A percentile compares a stretch with the other conserved stretches of the same genome.
Evolutionary conservation across 2,113 vertebrate species (phyloP).

Genomic region (Baryphthengus martii): DNA sequence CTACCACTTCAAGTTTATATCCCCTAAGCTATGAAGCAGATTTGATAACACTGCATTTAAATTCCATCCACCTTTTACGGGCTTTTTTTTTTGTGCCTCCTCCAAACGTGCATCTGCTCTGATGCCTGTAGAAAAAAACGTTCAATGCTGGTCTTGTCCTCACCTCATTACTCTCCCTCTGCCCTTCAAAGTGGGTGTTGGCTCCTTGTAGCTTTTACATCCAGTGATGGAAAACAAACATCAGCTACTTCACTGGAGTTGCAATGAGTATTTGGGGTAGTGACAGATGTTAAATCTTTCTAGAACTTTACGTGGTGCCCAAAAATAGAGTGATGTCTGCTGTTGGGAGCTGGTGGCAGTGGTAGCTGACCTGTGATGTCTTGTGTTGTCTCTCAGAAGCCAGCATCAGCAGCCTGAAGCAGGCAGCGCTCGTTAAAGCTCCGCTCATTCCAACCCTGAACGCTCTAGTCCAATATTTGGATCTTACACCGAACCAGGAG

Average conservation of each 20-base stretch:
- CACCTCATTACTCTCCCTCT: neutral
- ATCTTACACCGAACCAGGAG: conserved; percentile 92
- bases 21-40: too few relatives aligned
- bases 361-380: neutral
- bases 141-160: neutral
- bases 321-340: too few relatives aligned
- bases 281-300: too few relatives aligned
- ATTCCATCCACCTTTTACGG: fast-evolving
- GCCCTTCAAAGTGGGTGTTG: neutral
- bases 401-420: conserved; percentile 93
- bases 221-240: too few relatives aligned
- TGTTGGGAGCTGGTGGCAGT: neutral
- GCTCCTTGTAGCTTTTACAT: too few relatives aligned
- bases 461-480: conserved; percentile 90
- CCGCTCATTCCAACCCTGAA: conserved; percentile 89
- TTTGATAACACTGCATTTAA: fast-evolving
- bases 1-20: too few relatives aligned
- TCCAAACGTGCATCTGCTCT: too few relatives aligned
- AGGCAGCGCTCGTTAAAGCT: conserved; percentile 91
- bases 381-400: conserved; percentile 78
- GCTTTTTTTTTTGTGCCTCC: too few relatives aligned
- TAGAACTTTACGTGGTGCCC: too few relatives aligned
- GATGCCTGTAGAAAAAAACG: too few relatives aligned
- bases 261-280: too few relatives aligned
- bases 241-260: too few relatives aligned